Evolutionary conservation across 2,797 vertebrate species (phyloP).

Genomic region (Poeciliopsis turneri): DNA sequence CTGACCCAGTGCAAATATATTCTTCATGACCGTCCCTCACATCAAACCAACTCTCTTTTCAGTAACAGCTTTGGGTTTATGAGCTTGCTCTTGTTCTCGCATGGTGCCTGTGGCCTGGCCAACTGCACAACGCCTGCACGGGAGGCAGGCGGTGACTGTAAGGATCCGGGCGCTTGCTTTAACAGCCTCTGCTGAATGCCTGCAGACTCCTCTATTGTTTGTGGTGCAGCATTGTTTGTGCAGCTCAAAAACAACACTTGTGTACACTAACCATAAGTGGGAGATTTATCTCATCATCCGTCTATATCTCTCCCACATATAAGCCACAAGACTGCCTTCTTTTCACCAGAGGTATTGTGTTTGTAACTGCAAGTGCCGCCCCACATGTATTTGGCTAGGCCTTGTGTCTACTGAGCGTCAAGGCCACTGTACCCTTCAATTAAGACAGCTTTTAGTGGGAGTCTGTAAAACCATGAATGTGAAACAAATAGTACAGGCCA

Average conservation of each 20-base stretch:
- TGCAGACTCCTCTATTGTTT: slow-evolving; percentile 73
- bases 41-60: slow-evolving; percentile 33
- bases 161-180: slow-evolving; percentile 58
- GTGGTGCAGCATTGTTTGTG: slow-evolving; percentile 73
- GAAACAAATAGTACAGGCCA: slow-evolving; percentile 77
- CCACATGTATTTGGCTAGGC: slow-evolving; percentile 69
- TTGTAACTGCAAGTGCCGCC: slow-evolving; percentile 71
- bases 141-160: slow-evolving; percentile 52
- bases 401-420: slow-evolving; percentile 74
- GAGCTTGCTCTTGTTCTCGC: slow-evolving; percentile 41
- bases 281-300: slow-evolving; percentile 71
- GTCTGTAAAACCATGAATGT: slow-evolving; percentile 74
- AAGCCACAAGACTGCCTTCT: slow-evolving; percentile 61
- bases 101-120: slow-evolving; percentile 54
- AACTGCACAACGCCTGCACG: slow-evolving; percentile 60
- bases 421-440: slow-evolving; percentile 75
- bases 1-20: slow-evolving; percentile 63
- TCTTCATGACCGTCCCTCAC: slow-evolving; percentile 14
- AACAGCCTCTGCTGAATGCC: slow-evolving; percentile 68
- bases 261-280: slow-evolving; percentile 76
- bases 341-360: slow-evolving; percentile 72
- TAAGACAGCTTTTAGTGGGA: slow-evolving; percentile 77
- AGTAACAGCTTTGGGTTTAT: slow-evolving; percentile 47
- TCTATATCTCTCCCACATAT: slow-evolving; percentile 64
- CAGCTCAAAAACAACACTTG: slow-evolving; percentile 64